Conservation (phyloP, 2,888 invertebrate genomes). For the Chymomyza procnemis region DNA sequence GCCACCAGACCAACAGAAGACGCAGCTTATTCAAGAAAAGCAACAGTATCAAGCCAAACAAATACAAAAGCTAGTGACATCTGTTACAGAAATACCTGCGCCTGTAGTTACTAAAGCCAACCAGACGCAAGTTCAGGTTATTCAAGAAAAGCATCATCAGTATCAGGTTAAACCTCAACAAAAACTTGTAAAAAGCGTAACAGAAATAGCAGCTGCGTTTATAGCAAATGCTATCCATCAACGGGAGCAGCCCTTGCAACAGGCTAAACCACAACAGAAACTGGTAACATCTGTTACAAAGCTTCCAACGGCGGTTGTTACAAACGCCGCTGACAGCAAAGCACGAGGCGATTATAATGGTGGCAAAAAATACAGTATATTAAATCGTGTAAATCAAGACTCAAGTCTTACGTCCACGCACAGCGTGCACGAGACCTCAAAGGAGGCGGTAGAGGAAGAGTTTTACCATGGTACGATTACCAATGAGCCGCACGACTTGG, state of each 20-base stretch:
- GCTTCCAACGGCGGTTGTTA: conserved; percentile 9
- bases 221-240: neutral
- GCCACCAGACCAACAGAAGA: neutral
- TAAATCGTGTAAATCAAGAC: conserved; percentile 56
- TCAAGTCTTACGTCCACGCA: conserved; percentile 26
- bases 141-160: conserved; percentile 4
- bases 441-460: conserved; percentile 21
- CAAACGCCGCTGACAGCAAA: conserved; percentile 22
- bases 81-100: conserved; percentile 8
- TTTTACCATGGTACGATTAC: conserved; percentile 33
- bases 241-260: neutral
- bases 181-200: conserved; percentile 26
- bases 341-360: conserved; percentile 52
- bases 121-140: neutral
- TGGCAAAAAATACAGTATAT: conserved; percentile 56
- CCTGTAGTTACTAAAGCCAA: conserved; percentile 5
- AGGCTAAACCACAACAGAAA: neutral
- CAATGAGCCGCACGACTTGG: conserved; percentile 36
- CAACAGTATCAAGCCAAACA: conserved; percentile 6
- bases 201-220: conserved; percentile 12
- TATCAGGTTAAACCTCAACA: neutral
- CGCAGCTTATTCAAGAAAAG: neutral
- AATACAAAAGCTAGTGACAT: neutral
- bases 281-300: conserved; percentile 13
- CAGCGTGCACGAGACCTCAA: neutral